Evolutionary conservation across 2,797 vertebrate genomes (phyloP).

Genomic region (Enteromius trimaculatus): DNA sequence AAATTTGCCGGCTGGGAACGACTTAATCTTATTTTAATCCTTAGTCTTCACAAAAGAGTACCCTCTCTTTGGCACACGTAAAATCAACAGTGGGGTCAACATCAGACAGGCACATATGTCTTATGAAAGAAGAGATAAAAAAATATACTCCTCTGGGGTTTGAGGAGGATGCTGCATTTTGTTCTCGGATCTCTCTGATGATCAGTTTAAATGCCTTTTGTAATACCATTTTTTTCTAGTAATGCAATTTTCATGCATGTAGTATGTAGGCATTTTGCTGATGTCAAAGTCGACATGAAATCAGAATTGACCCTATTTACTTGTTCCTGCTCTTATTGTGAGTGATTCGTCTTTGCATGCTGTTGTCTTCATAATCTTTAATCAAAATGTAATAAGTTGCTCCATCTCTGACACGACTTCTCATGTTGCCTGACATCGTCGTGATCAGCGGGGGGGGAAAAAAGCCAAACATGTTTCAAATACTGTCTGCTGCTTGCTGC

Average conservation of each 20-base stretch:
- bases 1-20: conserved; percentile 37
- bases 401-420: conserved; percentile 10
- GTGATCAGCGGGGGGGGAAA: neutral
- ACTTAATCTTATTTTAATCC: conserved; percentile 44
- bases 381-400: conserved; percentile 27
- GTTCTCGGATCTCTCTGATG: neutral
- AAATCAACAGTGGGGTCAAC: neutral
- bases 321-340: conserved; percentile 1
- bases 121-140: neutral
- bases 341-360: conserved; percentile 1
- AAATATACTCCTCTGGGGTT: neutral
- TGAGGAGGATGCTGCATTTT: conserved; percentile 14
- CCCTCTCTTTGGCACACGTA: neutral
- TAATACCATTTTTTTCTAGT: neutral
- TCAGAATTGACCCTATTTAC: neutral
- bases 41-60: conserved; percentile 14
- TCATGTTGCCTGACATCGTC: conserved; percentile 16
- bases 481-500: conserved; percentile 7
- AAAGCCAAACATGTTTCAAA: conserved; percentile 19
- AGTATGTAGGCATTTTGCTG: neutral
- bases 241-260: neutral
- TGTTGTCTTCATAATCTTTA: conserved; percentile 23
- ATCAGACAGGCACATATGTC: neutral
- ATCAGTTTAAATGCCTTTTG: neutral
- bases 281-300: neutral